These are phyloP conservation scores for Pelecanus crispus DNA, from an alignment of 2,113 vertebrate species.

Conservation along the genomic window DNA sequence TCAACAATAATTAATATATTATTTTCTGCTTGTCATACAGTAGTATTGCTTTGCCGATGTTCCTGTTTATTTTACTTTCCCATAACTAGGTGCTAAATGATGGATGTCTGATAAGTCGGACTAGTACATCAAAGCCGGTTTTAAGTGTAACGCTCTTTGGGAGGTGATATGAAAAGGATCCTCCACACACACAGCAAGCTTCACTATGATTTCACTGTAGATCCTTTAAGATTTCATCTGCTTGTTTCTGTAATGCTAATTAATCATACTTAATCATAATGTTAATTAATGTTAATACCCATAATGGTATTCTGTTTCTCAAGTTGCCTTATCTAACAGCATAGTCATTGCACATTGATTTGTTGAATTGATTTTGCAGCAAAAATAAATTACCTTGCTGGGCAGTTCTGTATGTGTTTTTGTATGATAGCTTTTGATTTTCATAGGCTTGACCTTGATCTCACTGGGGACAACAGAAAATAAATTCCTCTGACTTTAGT, in stretches of 20 bases:
- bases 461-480: background rate
- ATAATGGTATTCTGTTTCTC: background rate
- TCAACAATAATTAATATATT: background rate
- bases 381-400: background rate
- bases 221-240: background rate
- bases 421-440: background rate
- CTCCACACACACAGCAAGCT: background rate
- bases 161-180: constrained; percentile 64
- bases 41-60: background rate
- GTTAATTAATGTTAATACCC: background rate
- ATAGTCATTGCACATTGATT: background rate
- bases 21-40: background rate
- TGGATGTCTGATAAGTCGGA: constrained; percentile 38
- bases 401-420: background rate
- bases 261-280: background rate
- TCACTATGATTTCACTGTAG: background rate
- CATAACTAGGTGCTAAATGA: constrained; percentile 55
- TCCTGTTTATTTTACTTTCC: background rate
- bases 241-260: background rate
- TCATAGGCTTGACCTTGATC: background rate
- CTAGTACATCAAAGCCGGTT: constrained; percentile 41
- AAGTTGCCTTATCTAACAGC: background rate
- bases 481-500: background rate
- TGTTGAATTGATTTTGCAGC: background rate
- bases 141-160: constrained; percentile 69